These are phyloP conservation scores for Arge pagana DNA, from an alignment of 2,888 invertebrate species.

Conservation along the genomic window DNA sequence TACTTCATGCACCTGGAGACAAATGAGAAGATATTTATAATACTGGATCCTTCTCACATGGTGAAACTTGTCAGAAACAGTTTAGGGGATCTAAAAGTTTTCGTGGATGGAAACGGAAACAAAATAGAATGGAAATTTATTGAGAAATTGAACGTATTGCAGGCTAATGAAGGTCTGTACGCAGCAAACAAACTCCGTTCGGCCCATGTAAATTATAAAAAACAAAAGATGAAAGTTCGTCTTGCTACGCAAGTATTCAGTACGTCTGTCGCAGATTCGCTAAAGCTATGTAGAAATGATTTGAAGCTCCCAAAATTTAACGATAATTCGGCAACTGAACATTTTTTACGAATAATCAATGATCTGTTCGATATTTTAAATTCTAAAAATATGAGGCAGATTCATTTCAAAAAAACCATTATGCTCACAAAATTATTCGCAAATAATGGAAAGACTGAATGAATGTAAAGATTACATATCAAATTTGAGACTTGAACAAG, in stretches of 20 bases:
- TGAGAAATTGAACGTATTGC: conserved; percentile 13
- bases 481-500: conserved; percentile 13
- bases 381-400: conserved; percentile 23
- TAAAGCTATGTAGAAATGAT: conserved; percentile 31
- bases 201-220: not conserved
- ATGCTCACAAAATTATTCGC: conserved; percentile 9
- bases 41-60: conserved; percentile 17
- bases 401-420: conserved; percentile 19
- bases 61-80: conserved; percentile 16
- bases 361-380: conserved; percentile 37
- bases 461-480: conserved; percentile 16
- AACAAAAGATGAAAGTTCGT: conserved; percentile 34
- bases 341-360: conserved; percentile 35
- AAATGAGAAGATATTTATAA: conserved; percentile 9
- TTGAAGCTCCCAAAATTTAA: conserved; percentile 33
- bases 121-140: conserved; percentile 21
- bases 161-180: conserved; percentile 17
- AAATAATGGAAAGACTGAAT: conserved; percentile 2
- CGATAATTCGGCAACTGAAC: conserved; percentile 28
- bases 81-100: conserved; percentile 13
- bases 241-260: conserved; percentile 29
- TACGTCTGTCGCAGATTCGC: conserved; percentile 35
- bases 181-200: not conserved
- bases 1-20: conserved; percentile 11
- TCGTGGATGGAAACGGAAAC: not conserved